These are phyloP conservation scores for Myripristis murdjan DNA, from an alignment of 2,797 vertebrate genomes.

Conservation along the genomic window DNA sequence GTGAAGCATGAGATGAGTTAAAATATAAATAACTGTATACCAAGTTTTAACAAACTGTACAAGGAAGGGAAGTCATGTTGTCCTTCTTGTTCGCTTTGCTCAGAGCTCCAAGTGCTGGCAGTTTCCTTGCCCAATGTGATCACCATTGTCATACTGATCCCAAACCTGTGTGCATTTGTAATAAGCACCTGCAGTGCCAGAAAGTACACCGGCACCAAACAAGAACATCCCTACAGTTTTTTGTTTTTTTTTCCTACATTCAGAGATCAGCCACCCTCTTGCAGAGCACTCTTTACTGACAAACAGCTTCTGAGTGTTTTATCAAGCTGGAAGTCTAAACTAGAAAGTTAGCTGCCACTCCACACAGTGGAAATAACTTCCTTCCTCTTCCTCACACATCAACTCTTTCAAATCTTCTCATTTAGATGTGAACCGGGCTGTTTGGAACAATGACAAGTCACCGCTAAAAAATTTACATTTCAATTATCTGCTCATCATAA, in stretches of 20 bases:
- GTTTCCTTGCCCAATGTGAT: neutral
- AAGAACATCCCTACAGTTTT: neutral
- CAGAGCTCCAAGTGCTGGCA: neutral
- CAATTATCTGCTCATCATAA: neutral
- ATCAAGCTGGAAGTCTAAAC: conserved; percentile 7
- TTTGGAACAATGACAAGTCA: neutral
- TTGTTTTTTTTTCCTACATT: neutral
- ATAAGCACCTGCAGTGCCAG: conserved; percentile 19
- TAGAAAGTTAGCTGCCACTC: conserved; percentile 48
- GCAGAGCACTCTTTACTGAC: neutral
- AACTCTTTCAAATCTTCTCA: conserved; percentile 7
- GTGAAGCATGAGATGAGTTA: too few relatives aligned
- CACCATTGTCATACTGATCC: neutral
- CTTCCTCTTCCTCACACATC: neutral
- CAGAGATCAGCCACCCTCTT: neutral
- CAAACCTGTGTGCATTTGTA: neutral
- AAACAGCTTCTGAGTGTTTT: neutral
- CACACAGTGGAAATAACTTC: conserved; percentile 36
- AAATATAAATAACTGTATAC: neutral
- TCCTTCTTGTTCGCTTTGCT: neutral
- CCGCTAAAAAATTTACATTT: too few relatives aligned
- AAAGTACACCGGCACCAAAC: conserved; percentile 23
- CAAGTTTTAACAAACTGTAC: too few relatives aligned
- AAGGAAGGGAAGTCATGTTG: too few relatives aligned
- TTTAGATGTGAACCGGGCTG: conserved; percentile 12